Base-by-base conservation (phyloP, 2,113 vertebrate species). In the Lasiurus cinereus region DNA sequence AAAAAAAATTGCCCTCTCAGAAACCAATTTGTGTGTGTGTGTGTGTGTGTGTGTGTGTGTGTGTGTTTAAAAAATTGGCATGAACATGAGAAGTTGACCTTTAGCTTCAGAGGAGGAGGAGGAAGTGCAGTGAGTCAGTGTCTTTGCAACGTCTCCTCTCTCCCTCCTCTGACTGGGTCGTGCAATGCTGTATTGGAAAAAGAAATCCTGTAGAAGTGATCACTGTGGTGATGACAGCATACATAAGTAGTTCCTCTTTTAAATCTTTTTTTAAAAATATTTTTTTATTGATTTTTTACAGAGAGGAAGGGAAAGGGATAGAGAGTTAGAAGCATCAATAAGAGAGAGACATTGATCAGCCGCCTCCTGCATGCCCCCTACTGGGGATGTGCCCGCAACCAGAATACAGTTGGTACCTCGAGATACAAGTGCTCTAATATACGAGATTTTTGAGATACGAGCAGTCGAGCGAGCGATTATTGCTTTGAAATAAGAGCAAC, bases 41-140 rank as follows among this genome's bases (percentile, higher is more conserved):
- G n/a, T 39, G n/a, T 36, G 69, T 72, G 69, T 72, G 69, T 54
- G 52, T 54, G 16, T 46, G 70, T 93, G 13, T 89, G 24, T 90
- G 43, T 54, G 4, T 50, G 33, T 93, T 93, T 31, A 8, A 48
- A 66, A 93, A 90, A 77, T 31, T 88, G 91, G 86, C 86, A 18
- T 8, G 91, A 86, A 70, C 56, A 19, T 24, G 62, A 78, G 88
- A 88, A 80, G 54, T 78, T 93, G 95, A 96, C 93, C 89, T 96
- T 96, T 88, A 77, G 80, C 78, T 91, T 91, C 48, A 52, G 80
- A 83, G 56, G 76, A 83, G 54, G 52, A 86, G 62, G 83, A 96
- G 95, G 91, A 96, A 87, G 89, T 92, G 52, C 10, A 11, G 64
- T 0, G 6, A 89, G 73, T 91, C 83, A 69, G 39, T 56, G 87